phyloP scores from a whole-genome alignment of 2,113 vertebrate genomes.

The Paradoxurus hermaphroditus region DNA sequence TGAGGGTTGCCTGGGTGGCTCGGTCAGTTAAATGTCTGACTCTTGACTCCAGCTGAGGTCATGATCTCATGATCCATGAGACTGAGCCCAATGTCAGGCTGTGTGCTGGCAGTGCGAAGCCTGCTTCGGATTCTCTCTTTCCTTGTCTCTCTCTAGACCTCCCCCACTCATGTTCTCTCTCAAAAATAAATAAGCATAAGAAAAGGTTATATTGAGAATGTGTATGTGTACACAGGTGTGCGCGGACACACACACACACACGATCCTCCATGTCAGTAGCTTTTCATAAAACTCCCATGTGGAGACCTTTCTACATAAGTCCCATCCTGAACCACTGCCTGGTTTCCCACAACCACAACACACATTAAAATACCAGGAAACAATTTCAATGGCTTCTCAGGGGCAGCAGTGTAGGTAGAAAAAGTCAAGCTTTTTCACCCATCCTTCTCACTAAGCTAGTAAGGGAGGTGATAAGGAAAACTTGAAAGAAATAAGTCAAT shows the following conservation, averaged over 20 bases:
- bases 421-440: not conserved
- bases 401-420: not conserved
- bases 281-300: not conserved
- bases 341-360: not conserved
- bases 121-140: too few relatives aligned
- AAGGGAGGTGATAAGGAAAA: not conserved
- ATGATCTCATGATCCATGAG: too few relatives aligned
- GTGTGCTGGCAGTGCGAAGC: too few relatives aligned
- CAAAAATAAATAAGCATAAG: too few relatives aligned
- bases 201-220: not conserved
- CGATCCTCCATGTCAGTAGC: not conserved
- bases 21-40: too few relatives aligned
- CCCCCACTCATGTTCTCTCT: too few relatives aligned
- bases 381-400: not conserved
- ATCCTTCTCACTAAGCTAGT: not conserved
- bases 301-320: not conserved
- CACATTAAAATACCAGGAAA: not conserved
- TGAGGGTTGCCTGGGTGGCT: not conserved
- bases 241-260: not conserved
- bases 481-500: not conserved
- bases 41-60: too few relatives aligned
- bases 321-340: not conserved
- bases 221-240: rapidly evolving
- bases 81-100: too few relatives aligned
- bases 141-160: too few relatives aligned